Evolutionary conservation across 2,797 vertebrate species (phyloP).

Genomic region (Myotis planiceps): DNA sequence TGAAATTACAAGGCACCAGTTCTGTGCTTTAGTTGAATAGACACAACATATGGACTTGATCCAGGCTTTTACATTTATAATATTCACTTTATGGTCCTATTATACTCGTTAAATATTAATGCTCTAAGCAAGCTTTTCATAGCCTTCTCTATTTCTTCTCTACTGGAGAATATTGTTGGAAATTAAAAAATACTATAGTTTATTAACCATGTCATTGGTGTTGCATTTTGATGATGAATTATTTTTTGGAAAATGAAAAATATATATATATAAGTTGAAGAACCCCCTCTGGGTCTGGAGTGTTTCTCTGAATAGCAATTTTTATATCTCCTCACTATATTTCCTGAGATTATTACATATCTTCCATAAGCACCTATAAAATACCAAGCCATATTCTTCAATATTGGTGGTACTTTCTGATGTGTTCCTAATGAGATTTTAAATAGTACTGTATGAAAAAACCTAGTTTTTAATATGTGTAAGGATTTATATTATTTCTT

Average conservation of each 20-base stretch:
- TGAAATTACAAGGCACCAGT: not conserved
- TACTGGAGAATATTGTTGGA: slow-evolving; percentile 60
- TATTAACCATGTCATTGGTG: slow-evolving; percentile 43
- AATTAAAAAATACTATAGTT: slow-evolving; percentile 60
- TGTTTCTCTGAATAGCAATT: slow-evolving; percentile 63
- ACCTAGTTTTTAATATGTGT: not conserved
- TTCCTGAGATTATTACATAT: slow-evolving; percentile 33
- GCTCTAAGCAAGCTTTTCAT: slow-evolving; percentile 51
- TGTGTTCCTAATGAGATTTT: slow-evolving; percentile 43
- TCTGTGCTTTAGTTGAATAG: slow-evolving; percentile 40
- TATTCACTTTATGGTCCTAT: slow-evolving; percentile 36
- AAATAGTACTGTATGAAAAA: not conserved
- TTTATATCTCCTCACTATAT: slow-evolving; percentile 74
- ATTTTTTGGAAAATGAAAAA: slow-evolving; percentile 69
- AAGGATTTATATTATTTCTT: slow-evolving; percentile 42
- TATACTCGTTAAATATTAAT: slow-evolving; percentile 74
- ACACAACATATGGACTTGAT: not conserved
- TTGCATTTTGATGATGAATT: slow-evolving; percentile 64
- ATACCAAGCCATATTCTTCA: not conserved
- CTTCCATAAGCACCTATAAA: slow-evolving; percentile 18
- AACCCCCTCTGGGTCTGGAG: slow-evolving; percentile 15
- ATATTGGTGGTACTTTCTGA: slow-evolving; percentile 39
- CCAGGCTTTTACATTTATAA: slow-evolving; percentile 27
- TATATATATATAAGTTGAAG: slow-evolving; percentile 21
- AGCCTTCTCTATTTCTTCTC: slow-evolving; percentile 35